phyloP scores from a whole-genome alignment of 2,797 vertebrate species.

The Enteromius afrohamiltoni region DNA sequence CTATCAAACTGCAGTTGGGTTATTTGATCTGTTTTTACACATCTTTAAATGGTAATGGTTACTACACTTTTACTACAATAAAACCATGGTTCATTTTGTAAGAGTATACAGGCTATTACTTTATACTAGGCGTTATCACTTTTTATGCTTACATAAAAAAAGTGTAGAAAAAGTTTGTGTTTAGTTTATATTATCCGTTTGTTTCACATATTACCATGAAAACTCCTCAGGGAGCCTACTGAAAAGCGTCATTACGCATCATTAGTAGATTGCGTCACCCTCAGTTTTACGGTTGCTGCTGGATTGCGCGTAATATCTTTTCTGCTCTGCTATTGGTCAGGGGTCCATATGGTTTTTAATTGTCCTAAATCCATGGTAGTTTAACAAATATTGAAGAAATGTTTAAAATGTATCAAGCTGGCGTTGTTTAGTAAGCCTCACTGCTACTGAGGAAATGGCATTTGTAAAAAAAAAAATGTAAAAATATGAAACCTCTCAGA shows the following conservation, averaged over 20 bases:
- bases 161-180: not conserved
- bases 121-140: not conserved
- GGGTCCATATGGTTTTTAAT: not conserved
- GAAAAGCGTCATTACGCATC: constrained; percentile 27
- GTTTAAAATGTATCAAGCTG: not conserved
- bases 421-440: not conserved
- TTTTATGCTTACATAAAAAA: not conserved
- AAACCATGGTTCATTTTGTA: too few species aligned
- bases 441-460: not conserved
- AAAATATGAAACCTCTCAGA: not conserved
- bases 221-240: not conserved
- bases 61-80: too few species aligned
- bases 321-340: constrained; percentile 21
- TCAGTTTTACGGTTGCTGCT: not conserved
- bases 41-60: too few species aligned
- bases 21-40: too few species aligned
- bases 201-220: not conserved
- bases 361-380: not conserved
- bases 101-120: not conserved
- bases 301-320: not conserved
- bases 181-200: not conserved
- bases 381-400: not conserved
- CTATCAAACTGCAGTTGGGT: too few species aligned
- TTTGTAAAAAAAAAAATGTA: not conserved
- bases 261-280: constrained; percentile 31